A percentile compares a stretch with the other conserved stretches of the same genome.
Evolutionary conservation across 2,113 vertebrate species (phyloP).

Genomic region (Neopipo cinnamomea): DNA sequence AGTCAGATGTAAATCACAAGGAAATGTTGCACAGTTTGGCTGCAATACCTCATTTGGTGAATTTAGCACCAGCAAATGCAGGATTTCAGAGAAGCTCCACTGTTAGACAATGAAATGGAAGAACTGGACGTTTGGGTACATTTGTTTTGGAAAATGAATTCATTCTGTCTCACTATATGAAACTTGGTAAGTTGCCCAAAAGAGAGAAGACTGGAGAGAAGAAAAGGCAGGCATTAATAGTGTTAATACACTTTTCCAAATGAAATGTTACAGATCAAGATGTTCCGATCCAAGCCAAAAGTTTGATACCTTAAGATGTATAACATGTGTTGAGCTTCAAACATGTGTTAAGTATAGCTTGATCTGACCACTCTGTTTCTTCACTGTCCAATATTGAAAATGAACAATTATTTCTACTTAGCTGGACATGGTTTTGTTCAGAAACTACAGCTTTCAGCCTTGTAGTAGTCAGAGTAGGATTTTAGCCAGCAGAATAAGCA

Average conservation of each 20-base stretch:
- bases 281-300: background rate
- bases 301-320: background rate
- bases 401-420: background rate
- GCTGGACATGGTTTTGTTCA: background rate
- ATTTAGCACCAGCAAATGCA: background rate
- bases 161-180: fast-evolving
- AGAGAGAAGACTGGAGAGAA: background rate
- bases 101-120: background rate
- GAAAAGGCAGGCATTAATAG: background rate
- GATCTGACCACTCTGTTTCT: background rate
- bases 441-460: background rate
- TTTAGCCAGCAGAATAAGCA: background rate
- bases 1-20: background rate
- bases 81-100: background rate
- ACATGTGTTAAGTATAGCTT: background rate
- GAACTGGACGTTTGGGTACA: background rate
- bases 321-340: background rate
- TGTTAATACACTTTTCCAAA: background rate
- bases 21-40: background rate
- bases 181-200: background rate
- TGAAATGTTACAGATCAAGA: background rate
- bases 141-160: background rate
- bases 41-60: background rate
- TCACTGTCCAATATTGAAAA: background rate
- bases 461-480: background rate